A percentile compares a stretch with the other conserved stretches of the same genome.
phyloP scores from a whole-genome alignment of 2,888 invertebrate species.

The Eugnorisma glareosa region DNA sequence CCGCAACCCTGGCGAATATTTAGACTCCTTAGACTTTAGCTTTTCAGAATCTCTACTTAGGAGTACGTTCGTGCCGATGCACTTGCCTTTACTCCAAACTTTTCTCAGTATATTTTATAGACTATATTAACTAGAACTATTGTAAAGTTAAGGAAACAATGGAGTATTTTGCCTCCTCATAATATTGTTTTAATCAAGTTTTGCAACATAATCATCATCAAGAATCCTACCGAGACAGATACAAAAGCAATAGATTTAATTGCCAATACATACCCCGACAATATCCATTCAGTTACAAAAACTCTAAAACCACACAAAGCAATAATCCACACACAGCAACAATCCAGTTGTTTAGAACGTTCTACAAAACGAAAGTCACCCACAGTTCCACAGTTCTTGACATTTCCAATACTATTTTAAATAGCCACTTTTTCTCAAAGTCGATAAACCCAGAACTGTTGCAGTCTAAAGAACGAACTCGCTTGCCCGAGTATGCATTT shows the following conservation, averaged over 20 bases:
- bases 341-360: neutral
- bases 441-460: constrained; percentile 46
- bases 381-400: constrained; percentile 46
- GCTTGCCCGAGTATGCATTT: constrained; percentile 49
- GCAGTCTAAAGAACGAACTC: constrained; percentile 39
- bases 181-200: neutral
- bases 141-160: neutral
- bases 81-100: neutral
- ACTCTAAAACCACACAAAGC: constrained; percentile 11
- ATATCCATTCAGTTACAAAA: neutral
- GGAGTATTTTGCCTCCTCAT: neutral
- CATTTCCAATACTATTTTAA: constrained; percentile 63
- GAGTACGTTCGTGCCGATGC: no score
- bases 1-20: no score
- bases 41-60: neutral
- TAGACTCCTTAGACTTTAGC: neutral
- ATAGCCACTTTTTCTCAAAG: constrained; percentile 54
- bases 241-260: neutral
- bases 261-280: neutral
- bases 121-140: neutral
- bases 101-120: neutral
- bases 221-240: neutral
- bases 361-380: constrained; percentile 40
- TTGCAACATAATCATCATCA: neutral
- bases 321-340: neutral